Evolutionary conservation across 2,888 invertebrate genomes (phyloP), one percentile per base, ranked within the genome.

Genomic region (Lasioglossum morio): DNA sequence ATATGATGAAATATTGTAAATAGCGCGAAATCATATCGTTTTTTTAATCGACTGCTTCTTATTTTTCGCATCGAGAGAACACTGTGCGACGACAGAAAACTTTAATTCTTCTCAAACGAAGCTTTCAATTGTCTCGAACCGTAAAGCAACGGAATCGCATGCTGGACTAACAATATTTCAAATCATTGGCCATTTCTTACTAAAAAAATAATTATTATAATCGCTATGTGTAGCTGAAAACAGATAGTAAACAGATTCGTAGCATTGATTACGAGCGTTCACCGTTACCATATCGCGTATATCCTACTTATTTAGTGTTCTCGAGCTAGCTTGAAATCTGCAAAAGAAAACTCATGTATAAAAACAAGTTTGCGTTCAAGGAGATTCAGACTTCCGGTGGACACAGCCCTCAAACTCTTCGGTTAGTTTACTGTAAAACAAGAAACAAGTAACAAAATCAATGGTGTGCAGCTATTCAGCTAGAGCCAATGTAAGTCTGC

Each of bases 1-100:
- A 87, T 72, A 84, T 79, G 63, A 87, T 87, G 83, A 82, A 92
- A 88, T 88, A 89, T 90, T 89, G 88, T 82, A 82, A 43, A 19
- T 72, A 72, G 40, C 1, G 46, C 48, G n/a, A 16, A 48, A 27
- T 7, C 34, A 34, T 4, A 69, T 57, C 37, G 19, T 46, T 43
- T 30, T 48, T 30, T 12, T 69, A 69, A 48, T 75, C 19, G 53
- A 80, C 12, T 30, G 14, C 48, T 72, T 77, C 77, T 79, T 60
- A 80, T 66, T 77, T 79, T 79, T 84, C 77, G 14, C 23, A 53
- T 85, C 43, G 60, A 76, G 53, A 48, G 10, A 30, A 73, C 37
- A 82, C 66, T 82, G 76, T 63, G 19, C 27, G 72, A 74, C 43
- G 40, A 73, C 63, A 43, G 27, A 19, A 48, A 78, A 70, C 53